phyloP scores from a whole-genome alignment of 2,113 vertebrate genomes.

The Ctenomys sociabilis region DNA sequence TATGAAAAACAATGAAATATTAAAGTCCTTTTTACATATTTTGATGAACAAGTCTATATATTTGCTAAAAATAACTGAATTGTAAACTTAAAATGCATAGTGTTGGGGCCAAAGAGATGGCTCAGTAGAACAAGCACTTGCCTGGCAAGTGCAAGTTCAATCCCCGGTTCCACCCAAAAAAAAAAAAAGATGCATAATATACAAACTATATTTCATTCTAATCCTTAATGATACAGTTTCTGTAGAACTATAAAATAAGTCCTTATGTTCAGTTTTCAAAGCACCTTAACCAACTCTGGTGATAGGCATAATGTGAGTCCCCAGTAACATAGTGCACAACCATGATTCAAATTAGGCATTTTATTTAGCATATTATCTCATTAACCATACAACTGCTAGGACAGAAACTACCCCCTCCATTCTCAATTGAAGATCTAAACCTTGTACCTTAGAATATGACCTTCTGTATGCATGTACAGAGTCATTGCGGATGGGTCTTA shows the following conservation, averaged over 20 bases:
- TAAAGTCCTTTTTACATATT: not conserved
- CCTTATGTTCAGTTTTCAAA: not conserved
- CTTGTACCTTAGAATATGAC: not conserved
- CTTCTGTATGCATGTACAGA: not conserved
- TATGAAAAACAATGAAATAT: not conserved
- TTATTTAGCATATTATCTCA: not conserved
- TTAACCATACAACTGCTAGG: not conserved
- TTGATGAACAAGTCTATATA: not conserved
- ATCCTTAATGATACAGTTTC: not conserved
- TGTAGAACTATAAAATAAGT: not conserved
- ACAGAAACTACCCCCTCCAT: not conserved
- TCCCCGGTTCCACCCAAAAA: no score
- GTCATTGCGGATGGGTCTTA: not conserved
- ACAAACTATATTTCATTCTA: not conserved
- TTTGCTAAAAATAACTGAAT: not conserved
- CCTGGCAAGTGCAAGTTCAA: no score
- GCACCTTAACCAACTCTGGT: not conserved
- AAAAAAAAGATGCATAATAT: no score
- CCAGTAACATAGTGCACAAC: not conserved
- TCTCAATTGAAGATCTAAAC: not conserved
- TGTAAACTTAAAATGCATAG: constrained; percentile 2
- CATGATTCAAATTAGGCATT: not conserved
- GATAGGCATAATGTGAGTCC: not conserved
- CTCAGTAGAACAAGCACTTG: no score
- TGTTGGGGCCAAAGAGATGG: no score